Evolutionary conservation across 1,140 invertebrate species (phyloP).

Genomic region (Pygmarrhopalites habei): DNA sequence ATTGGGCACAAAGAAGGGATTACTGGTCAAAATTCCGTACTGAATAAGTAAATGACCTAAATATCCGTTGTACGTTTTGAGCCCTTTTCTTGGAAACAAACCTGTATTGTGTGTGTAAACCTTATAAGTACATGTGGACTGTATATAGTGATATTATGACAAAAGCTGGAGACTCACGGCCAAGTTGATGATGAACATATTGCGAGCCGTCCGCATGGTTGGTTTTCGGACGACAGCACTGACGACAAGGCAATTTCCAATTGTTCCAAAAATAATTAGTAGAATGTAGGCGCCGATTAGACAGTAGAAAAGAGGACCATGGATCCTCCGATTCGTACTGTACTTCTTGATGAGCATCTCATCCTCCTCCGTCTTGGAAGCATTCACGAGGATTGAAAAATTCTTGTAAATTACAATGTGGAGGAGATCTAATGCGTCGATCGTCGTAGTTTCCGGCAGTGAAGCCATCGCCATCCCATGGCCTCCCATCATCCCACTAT

Average conservation of each 20-base stretch:
- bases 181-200: slow-evolving; percentile 86
- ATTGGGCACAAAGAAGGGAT: too few species aligned
- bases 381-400: slow-evolving; percentile 1
- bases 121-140: too few species aligned
- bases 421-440: neutral
- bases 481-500: too few species aligned
- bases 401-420: neutral
- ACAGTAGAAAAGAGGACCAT: slow-evolving; percentile 55
- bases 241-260: slow-evolving; percentile 73
- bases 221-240: slow-evolving; percentile 65
- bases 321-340: slow-evolving; percentile 55
- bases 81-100: too few species aligned
- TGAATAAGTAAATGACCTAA: too few species aligned
- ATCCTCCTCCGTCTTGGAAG: neutral
- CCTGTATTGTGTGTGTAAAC: too few species aligned
- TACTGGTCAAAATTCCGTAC: too few species aligned
- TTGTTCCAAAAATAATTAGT: slow-evolving; percentile 65
- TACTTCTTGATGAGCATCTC: slow-evolving; percentile 11
- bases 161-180: slow-evolving; percentile 6
- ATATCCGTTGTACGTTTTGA: too few species aligned
- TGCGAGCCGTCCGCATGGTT: slow-evolving; percentile 73
- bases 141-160: too few species aligned
- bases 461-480: neutral
- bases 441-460: neutral
- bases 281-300: slow-evolving; percentile 63